phyloP scores from a whole-genome alignment of 2,797 vertebrate species.

The Microchirus variegatus region DNA sequence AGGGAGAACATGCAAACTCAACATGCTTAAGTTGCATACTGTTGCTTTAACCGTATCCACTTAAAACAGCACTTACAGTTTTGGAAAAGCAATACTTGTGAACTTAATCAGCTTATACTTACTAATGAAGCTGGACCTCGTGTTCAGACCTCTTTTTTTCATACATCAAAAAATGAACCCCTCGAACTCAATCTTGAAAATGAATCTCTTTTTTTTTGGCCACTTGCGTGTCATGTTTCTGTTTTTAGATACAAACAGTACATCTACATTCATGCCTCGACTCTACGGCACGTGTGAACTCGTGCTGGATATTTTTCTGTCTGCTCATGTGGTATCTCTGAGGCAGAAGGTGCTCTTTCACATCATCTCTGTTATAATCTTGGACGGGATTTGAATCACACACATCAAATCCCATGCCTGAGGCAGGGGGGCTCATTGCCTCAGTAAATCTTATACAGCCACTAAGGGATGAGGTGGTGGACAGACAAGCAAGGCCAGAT shows the following conservation, averaged over 20 bases:
- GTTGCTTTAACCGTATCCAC: too few species aligned
- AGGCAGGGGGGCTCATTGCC: constrained; percentile 77
- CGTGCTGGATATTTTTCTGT: constrained; percentile 34
- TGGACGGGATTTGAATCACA: constrained; percentile 75
- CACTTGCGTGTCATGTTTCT: too few species aligned
- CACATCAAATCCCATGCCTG: constrained; percentile 78
- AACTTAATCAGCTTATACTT: too few species aligned
- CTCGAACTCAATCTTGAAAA: too few species aligned
- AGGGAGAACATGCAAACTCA: too few species aligned
- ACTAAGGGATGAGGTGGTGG: constrained; percentile 60
- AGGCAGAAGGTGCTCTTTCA: constrained; percentile 75
- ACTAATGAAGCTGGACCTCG: too few species aligned
- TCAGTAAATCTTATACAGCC: constrained; percentile 78
- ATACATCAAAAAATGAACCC: too few species aligned
- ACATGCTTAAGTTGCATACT: too few species aligned
- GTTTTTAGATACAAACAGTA: background rate
- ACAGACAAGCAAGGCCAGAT: constrained; percentile 74
- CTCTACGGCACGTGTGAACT: constrained; percentile 12
- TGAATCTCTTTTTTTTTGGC: too few species aligned
- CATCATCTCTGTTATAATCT: constrained; percentile 79
- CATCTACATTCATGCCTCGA: constrained; percentile 12
- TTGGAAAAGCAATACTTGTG: too few species aligned
- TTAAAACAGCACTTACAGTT: too few species aligned
- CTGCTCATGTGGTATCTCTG: constrained; percentile 40
- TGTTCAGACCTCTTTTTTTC: too few species aligned